Evolutionary conservation across 2,113 vertebrate species (phyloP).

Genomic region (Tachuris rubrigastra): DNA sequence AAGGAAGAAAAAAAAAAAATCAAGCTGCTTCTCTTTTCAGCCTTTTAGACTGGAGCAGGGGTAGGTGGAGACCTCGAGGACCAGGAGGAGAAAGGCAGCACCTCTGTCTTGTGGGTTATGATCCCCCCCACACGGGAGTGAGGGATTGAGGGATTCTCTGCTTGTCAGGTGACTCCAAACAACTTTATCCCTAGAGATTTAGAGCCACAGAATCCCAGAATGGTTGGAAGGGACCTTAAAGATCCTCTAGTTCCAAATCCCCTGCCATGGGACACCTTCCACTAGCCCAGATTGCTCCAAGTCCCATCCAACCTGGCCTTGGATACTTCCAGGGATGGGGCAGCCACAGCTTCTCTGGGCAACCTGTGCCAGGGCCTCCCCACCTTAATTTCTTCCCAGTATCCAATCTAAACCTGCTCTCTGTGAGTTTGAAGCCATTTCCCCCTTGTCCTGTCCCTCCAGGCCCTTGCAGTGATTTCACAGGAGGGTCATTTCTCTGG

Average conservation of each 20-base stretch:
- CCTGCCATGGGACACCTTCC: background rate
- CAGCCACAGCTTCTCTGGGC: background rate
- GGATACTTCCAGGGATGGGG: background rate
- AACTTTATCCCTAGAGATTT: background rate
- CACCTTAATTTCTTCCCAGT: background rate
- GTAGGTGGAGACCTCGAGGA: background rate
- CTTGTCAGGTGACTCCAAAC: background rate
- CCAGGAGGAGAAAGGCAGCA: background rate
- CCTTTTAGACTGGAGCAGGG: background rate
- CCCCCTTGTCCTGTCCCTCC: background rate
- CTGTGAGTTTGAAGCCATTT: background rate
- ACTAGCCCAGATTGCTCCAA: background rate
- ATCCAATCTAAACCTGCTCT: background rate
- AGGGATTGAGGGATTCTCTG: background rate
- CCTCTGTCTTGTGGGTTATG: background rate
- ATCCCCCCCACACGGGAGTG: accelerated
- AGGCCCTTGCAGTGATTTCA: background rate
- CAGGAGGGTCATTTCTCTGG: background rate
- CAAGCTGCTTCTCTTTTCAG: background rate
- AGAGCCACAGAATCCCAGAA: background rate
- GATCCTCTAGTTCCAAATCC: accelerated
- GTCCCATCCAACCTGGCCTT: accelerated
- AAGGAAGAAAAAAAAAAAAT: background rate
- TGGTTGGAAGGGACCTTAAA: background rate
- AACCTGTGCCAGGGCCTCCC: accelerated